Evolutionary conservation across 2,797 vertebrate species (phyloP).

Genomic region (Mastacembelus armatus): DNA sequence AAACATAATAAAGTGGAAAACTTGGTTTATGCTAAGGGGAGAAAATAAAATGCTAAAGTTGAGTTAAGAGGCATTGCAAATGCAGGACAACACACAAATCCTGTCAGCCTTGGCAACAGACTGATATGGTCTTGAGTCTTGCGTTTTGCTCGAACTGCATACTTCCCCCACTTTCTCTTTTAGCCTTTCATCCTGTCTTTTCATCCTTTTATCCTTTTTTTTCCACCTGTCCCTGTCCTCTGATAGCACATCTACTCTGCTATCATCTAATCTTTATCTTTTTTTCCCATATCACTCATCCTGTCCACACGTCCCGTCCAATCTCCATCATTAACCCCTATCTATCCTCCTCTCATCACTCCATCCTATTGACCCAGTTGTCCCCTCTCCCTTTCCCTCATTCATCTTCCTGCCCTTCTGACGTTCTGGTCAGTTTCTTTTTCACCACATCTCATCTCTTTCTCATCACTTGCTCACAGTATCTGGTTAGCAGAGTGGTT

Average conservation of each 20-base stretch:
- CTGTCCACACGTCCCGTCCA: constrained; percentile 47
- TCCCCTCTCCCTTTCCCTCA: constrained; percentile 41
- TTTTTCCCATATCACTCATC: constrained; percentile 54
- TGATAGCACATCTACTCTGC: constrained; percentile 28
- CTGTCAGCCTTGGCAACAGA: constrained; percentile 27
- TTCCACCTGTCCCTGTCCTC: constrained; percentile 24
- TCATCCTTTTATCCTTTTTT: constrained; percentile 17
- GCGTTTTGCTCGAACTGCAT: constrained; percentile 13
- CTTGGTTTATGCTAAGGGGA: constrained; percentile 8
- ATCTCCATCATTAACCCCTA: constrained; percentile 67
- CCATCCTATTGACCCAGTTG: constrained; percentile 50
- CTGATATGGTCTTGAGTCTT: constrained; percentile 29
- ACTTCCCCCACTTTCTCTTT: background rate
- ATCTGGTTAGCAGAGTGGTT: constrained; percentile 56
- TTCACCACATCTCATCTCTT: constrained; percentile 52
- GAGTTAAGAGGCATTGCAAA: constrained; percentile 3
- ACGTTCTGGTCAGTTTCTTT: constrained; percentile 58
- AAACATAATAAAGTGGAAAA: constrained; percentile 25
- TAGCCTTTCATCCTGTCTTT: constrained; percentile 24
- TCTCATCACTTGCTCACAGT: constrained; percentile 52
- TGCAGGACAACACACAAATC: constrained; percentile 12
- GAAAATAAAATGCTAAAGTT: constrained; percentile 19
- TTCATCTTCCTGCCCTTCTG: constrained; percentile 63
- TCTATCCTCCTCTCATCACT: constrained; percentile 50
- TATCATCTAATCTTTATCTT: constrained; percentile 52